Percentiles rank a stretch among this genome's conserved stretches.
phyloP scores from a whole-genome alignment of 2,797 vertebrate species.

The Tachyglossus aculeatus region DNA sequence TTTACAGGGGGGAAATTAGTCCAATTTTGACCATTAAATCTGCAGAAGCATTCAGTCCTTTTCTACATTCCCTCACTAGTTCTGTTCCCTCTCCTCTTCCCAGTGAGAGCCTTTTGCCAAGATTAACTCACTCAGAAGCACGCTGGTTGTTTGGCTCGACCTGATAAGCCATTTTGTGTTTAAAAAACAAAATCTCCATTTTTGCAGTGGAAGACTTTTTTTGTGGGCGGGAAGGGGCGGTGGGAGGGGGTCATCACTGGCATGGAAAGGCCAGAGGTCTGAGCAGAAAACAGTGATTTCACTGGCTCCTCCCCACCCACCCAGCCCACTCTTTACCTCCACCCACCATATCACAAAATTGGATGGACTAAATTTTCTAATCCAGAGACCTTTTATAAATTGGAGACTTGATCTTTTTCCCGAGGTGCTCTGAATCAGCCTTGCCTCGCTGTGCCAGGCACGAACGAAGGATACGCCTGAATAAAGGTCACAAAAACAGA shows the following conservation, averaged over 20 bases:
- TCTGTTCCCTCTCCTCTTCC: background rate
- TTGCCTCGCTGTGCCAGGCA: background rate
- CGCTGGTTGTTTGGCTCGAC: background rate
- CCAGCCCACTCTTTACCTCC: background rate
- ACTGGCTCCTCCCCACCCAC: conserved; percentile 8
- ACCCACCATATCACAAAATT: background rate
- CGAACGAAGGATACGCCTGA: background rate
- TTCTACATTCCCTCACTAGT: too few species aligned
- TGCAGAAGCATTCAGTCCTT: too few species aligned
- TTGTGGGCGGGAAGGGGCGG: conserved; percentile 20
- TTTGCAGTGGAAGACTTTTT: conserved; percentile 18
- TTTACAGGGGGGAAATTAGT: background rate
- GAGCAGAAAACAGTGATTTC: conserved; percentile 25
- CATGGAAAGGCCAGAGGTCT: conserved; percentile 26
- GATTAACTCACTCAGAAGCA: background rate
- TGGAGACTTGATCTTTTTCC: background rate
- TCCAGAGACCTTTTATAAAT: background rate
- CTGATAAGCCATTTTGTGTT: conserved; percentile 8
- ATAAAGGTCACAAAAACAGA: background rate
- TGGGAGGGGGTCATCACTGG: conserved; percentile 6
- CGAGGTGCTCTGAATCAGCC: background rate
- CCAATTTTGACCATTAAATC: too few species aligned
- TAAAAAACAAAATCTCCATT: conserved; percentile 11
- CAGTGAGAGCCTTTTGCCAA: background rate
- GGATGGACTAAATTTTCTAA: background rate